Evolutionary conservation across 2,113 vertebrate species (phyloP), one percentile per base, ranked within the genome.

Genomic region (Paramisgurnus dabryanus): DNA sequence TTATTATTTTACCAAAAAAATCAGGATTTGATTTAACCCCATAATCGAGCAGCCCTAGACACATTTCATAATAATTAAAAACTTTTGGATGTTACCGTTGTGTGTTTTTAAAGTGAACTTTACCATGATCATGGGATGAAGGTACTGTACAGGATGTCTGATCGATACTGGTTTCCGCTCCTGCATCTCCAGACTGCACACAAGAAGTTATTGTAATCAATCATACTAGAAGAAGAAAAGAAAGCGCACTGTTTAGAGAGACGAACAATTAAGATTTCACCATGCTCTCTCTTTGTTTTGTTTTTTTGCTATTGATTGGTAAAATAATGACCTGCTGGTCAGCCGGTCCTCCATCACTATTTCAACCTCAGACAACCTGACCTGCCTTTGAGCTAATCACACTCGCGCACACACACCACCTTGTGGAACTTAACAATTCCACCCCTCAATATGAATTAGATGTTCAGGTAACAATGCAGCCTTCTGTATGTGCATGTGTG

Each of bases 261-360:
- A 66, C 15, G 39, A 78, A 76, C 50, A 53, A 72, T 66, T 82
- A 64, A 72, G 61, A 45, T 17, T 50, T 78, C 47, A 65, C 45
- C 50, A 55, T 65, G 49, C 27, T 53, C 5, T 63, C 53, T 34
- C 40, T 63, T 67, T 76, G 65, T 22, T 43, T 17, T 68, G 60
- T 47, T 57, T 40, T 63, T 58, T 57, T 50, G 40, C 10, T 82
- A 78, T 82, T 78, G 80, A 82, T 82, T 64, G 43, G 65, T 7
- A 78, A 78, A 82, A 45, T 64, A 65, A 39, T 65, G 22, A 12
- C 15, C 34, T 7, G 18, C 43, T 70, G 66, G 43, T 53, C 70
- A 55, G 58, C 57, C 18, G 27, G 34, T 83, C 77, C 77, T 68
- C 55, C 49, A 5, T 60, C 18, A 27, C 15, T 15, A 34, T 72